These are phyloP conservation scores for Monarcha castaneiventris DNA, from an alignment of 2,113 vertebrate genomes.

Conservation along the genomic window DNA sequence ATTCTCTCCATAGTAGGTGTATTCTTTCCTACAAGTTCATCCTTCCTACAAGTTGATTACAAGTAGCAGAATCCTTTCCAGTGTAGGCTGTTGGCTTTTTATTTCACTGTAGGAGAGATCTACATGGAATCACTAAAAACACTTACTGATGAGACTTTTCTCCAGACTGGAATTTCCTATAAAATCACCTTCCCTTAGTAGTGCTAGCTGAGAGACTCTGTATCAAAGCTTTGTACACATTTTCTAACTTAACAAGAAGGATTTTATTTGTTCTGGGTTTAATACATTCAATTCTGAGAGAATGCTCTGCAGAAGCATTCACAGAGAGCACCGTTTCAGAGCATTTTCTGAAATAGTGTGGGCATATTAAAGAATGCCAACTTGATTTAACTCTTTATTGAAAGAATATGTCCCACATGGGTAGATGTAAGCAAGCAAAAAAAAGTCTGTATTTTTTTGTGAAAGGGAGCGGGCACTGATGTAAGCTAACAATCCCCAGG, in stretches of 20 bases:
- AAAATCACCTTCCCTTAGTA: neutral
- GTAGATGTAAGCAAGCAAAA: neutral
- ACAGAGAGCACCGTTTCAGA: neutral
- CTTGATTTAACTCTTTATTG: neutral
- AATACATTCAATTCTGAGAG: neutral
- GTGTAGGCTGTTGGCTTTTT: neutral
- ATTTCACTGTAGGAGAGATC: neutral
- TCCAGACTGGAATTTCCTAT: neutral
- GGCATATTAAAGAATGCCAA: neutral
- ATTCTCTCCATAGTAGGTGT: neutral
- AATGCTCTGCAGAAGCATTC: neutral
- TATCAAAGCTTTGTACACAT: fast-evolving
- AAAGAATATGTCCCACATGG: neutral
- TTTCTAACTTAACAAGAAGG: neutral
- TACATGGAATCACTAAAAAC: neutral
- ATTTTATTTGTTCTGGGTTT: neutral
- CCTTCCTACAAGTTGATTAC: neutral
- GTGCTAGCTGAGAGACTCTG: neutral
- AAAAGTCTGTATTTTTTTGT: neutral
- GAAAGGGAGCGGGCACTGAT: neutral
- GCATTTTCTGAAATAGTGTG: neutral
- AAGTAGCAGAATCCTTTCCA: neutral
- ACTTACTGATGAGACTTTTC: neutral
- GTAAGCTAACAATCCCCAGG: neutral
- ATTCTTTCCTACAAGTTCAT: neutral